Conservation (phyloP, 2,888 invertebrate genomes). For the Caenorhabditis virilis region DNA sequence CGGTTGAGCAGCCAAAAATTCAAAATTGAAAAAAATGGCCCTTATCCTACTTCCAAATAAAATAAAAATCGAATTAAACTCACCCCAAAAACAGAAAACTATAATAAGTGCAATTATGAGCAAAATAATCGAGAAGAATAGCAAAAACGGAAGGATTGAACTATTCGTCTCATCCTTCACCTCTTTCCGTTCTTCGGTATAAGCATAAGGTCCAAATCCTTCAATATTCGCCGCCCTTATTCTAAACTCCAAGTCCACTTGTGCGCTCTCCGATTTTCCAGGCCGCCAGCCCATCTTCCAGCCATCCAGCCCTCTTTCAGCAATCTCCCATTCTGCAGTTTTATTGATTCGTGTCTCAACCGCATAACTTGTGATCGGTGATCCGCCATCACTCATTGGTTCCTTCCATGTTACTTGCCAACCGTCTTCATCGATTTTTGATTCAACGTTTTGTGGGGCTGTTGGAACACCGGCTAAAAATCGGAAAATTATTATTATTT, state of each 20-base stretch:
- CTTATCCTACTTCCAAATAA: too few species aligned
- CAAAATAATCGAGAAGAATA: constrained; percentile 20
- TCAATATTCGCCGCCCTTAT: constrained; percentile 67
- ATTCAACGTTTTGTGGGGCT: constrained; percentile 55
- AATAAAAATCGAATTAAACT: constrained; percentile 8
- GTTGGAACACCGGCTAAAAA: constrained; percentile 64
- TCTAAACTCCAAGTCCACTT: constrained; percentile 49
- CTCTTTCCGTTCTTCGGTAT: constrained; percentile 34
- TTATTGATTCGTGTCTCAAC: constrained; percentile 59
- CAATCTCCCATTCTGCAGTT: constrained; percentile 67
- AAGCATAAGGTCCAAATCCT: constrained; percentile 65
- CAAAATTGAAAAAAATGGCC: too few species aligned
- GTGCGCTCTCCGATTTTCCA: constrained; percentile 37
- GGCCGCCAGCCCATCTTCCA: constrained; percentile 60
- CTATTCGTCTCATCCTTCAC: constrained; percentile 30
- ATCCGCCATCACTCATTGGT: constrained; percentile 63
- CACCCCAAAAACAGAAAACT: constrained; percentile 31
- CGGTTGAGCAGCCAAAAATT: too few species aligned
- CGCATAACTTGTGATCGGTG: constrained; percentile 63
- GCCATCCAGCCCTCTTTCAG: constrained; percentile 63
- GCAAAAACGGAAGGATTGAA: constrained; percentile 16
- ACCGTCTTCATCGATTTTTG: constrained; percentile 54
- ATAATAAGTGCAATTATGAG: constrained; percentile 25
- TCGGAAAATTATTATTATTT: neutral
- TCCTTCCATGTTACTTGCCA: constrained; percentile 65